Evolutionary conservation across 2,797 vertebrate genomes (phyloP), one percentile per base, ranked within the genome.

Genomic region (Urophycis tenuis): DNA sequence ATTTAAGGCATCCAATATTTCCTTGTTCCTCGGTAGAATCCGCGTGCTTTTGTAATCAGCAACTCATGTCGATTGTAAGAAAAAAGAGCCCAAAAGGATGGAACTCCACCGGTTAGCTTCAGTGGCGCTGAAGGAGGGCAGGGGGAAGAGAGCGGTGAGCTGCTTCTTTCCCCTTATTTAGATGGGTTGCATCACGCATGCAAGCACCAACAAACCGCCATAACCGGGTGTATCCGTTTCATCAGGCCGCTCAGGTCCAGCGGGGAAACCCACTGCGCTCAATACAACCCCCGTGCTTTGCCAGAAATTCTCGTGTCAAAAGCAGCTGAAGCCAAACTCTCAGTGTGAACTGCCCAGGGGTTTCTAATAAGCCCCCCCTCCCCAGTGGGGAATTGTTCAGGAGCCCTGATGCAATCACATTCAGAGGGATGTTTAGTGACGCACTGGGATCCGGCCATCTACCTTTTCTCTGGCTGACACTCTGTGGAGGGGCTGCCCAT

Each of bases 401-500:
- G 53, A 60, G 53, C 53, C 53, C 53, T 60, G 53, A 60, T 60
- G 53, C 53, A 60, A 60, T 60, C n/a, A n/a, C 53, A 25, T 60
- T 60, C 53, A 60, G 53, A 60, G 53, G 22, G 53, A 17, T 11
- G 53, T 60, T 60, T 60, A 60, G 53, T 22, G 53, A 9, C 22
- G 53, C 53, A 0, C 53, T 25, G 53, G 53, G 22, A 25, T 3
- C n/a, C 22, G 9, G 53, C 53, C n/a, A 60, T 60, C n/a, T 73
- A 53, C 11, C 80, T 81, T 72, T 77, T 35, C 71, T 41, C 49
- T 78, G 15, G 69, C 15, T 39, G n/a, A 14, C 8, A 15, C 77
- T 81, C 2, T 14, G 35, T 71, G 31, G 11, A 73, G 41, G n/a
- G 29, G 30, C 25, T 78, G 33, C 73, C 41, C 12, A 74, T 17